Percentiles rank a stretch among this genome's conserved stretches.
These are phyloP conservation scores for Meiosimyza platycephala DNA, from an alignment of 2,888 invertebrate genomes.

Conservation along the genomic window DNA sequence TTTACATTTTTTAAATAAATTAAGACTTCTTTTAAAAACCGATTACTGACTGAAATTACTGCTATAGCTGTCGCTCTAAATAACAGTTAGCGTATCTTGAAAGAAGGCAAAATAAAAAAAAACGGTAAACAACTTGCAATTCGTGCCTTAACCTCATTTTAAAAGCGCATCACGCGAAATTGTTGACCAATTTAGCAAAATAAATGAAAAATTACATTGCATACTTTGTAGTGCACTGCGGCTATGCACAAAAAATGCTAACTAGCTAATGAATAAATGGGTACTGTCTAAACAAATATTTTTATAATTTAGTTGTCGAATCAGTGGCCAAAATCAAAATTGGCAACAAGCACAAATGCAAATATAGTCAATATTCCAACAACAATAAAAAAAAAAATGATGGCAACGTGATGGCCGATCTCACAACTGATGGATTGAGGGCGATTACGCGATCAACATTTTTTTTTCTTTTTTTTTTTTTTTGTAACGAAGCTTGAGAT, in stretches of 20 bases:
- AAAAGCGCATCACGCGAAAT: slow-evolving; percentile 24
- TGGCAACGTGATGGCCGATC: slow-evolving; percentile 62
- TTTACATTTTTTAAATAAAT: no score
- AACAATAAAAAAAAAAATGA: slow-evolving; percentile 29
- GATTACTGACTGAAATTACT: background rate
- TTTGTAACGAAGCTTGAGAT: slow-evolving; percentile 17
- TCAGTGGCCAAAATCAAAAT: background rate
- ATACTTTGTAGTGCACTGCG: slow-evolving; percentile 24
- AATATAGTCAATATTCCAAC: background rate
- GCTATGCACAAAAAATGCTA: background rate
- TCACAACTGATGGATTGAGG: slow-evolving; percentile 64
- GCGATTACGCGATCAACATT: slow-evolving; percentile 62
- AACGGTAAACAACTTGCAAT: slow-evolving; percentile 24
- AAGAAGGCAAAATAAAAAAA: slow-evolving; percentile 4
- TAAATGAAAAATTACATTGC: slow-evolving; percentile 13
- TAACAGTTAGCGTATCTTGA: background rate
- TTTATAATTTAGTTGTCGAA: slow-evolving; percentile 32
- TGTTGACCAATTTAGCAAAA: background rate
- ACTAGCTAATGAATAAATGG: slow-evolving; percentile 20
- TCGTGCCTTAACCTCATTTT: slow-evolving; percentile 7
- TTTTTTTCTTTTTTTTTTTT: background rate
- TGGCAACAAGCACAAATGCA: background rate
- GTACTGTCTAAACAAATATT: slow-evolving; percentile 25
- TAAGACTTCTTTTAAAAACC: background rate
- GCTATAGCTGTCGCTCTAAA: background rate